Evolutionary conservation across 2,888 invertebrate species (phyloP).

Genomic region (Pseudococcus longispinus): DNA sequence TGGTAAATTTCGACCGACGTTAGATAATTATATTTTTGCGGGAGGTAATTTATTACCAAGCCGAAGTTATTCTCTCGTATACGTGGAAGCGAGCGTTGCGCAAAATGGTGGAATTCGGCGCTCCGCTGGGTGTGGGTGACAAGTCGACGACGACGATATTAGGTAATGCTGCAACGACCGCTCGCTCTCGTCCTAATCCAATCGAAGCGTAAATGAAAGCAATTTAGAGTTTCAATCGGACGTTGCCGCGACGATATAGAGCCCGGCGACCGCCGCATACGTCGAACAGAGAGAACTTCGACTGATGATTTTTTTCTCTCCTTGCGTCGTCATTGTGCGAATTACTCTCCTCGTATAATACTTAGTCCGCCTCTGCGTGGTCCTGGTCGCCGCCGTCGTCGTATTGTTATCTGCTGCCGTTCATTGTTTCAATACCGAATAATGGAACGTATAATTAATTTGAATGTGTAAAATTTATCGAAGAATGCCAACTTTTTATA

Average conservation of each 20-base stretch:
- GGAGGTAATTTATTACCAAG: constrained; percentile 29
- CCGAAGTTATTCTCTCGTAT: background rate
- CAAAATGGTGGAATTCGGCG: background rate
- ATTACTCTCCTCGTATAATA: background rate
- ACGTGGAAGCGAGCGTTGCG: background rate
- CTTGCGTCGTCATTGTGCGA: background rate
- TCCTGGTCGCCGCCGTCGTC: background rate
- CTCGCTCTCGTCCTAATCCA: constrained; percentile 20
- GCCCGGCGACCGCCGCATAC: background rate
- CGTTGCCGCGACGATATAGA: background rate
- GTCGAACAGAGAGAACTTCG: background rate
- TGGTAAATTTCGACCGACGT: background rate
- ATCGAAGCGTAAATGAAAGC: constrained; percentile 45
- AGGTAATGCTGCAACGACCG: constrained; percentile 17
- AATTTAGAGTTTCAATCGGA: constrained; percentile 42
- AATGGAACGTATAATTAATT: constrained; percentile 45
- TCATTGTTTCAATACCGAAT: constrained; percentile 33
- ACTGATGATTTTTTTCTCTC: constrained; percentile 29
- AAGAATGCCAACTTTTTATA: constrained; percentile 36
- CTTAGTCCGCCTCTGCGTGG: background rate
- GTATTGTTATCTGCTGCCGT: constrained; percentile 23
- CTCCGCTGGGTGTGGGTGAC: background rate
- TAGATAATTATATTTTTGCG: constrained; percentile 42
- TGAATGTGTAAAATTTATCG: constrained; percentile 43
- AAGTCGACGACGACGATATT: constrained; percentile 38